Percentiles rank a stretch among this genome's conserved stretches.
These are phyloP conservation scores for Jaculus jaculus DNA, from an alignment of 2,113 vertebrate genomes.

Conservation along the genomic window DNA sequence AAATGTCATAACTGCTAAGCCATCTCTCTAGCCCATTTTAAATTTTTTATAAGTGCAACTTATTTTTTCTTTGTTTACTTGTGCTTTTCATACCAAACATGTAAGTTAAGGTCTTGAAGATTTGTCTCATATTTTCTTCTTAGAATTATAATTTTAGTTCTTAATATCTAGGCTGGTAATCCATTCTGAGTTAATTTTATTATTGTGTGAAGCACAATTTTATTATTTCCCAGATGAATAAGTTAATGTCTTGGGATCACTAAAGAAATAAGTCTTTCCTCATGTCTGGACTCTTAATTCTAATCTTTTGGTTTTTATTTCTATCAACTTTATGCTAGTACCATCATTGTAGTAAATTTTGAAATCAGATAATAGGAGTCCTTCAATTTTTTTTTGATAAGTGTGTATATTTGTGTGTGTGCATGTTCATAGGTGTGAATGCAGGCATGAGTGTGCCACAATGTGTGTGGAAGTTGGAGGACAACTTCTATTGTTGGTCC, in stretches of 20 bases:
- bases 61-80: neutral
- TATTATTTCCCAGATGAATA: neutral
- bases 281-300: neutral
- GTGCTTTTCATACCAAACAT: neutral
- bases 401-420: too few species aligned
- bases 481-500: too few species aligned
- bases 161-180: neutral
- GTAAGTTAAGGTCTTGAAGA: neutral
- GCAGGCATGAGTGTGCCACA: too few species aligned
- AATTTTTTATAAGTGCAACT: neutral
- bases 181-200: neutral
- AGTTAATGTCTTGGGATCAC: neutral
- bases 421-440: too few species aligned
- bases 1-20: too few species aligned
- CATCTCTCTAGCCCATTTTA: too few species aligned
- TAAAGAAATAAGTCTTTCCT: neutral
- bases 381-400: too few species aligned
- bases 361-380: neutral
- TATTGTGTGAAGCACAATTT: neutral
- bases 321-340: neutral
- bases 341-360: slow-evolving; percentile 4
- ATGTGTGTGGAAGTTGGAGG: too few species aligned
- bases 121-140: neutral
- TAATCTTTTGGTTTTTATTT: neutral
- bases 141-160: neutral